Evolutionary conservation across 1,140 invertebrate species (phyloP).

Genomic region (Camponotus vicinus): DNA sequence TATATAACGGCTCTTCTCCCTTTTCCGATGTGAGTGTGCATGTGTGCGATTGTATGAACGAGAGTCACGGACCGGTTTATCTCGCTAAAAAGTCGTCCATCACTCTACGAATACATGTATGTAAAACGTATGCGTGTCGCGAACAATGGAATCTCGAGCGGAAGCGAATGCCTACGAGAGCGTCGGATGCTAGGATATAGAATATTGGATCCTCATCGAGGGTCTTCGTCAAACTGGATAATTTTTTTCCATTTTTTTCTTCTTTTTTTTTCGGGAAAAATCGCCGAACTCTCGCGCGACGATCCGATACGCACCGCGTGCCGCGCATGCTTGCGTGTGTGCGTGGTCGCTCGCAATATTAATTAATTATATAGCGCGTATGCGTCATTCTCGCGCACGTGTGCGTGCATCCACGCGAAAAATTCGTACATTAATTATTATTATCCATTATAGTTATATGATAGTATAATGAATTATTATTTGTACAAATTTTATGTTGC

Average conservation of each 20-base stretch:
- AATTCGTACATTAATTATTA: constrained; percentile 79
- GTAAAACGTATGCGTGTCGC: neutral
- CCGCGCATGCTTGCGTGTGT: constrained; percentile 5
- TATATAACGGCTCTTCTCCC: neutral
- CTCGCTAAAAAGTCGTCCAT: constrained; percentile 30
- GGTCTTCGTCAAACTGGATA: neutral
- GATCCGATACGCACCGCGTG: constrained; percentile 33
- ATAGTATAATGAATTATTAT: constrained; percentile 83
- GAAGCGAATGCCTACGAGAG: constrained; percentile 46
- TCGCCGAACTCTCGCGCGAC: constrained; percentile 19
- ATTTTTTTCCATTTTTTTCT: too few species aligned
- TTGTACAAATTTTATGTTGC: constrained; percentile 87
- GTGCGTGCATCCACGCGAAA: constrained; percentile 41
- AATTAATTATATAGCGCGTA: constrained; percentile 36
- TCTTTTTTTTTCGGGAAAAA: constrained; percentile 12
- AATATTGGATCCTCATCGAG: constrained; percentile 10
- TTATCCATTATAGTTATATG: constrained; percentile 75
- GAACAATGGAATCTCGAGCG: constrained; percentile 12
- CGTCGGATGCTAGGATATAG: constrained; percentile 28
- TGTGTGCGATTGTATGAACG: neutral
- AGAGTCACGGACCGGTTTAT: constrained; percentile 11
- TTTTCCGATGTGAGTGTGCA: too few species aligned
- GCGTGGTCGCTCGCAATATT: constrained; percentile 52
- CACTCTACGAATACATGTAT: neutral
- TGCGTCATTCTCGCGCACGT: neutral